Evolutionary conservation across 2,888 invertebrate species (phyloP).

Genomic region (Anorthoa munda): DNA sequence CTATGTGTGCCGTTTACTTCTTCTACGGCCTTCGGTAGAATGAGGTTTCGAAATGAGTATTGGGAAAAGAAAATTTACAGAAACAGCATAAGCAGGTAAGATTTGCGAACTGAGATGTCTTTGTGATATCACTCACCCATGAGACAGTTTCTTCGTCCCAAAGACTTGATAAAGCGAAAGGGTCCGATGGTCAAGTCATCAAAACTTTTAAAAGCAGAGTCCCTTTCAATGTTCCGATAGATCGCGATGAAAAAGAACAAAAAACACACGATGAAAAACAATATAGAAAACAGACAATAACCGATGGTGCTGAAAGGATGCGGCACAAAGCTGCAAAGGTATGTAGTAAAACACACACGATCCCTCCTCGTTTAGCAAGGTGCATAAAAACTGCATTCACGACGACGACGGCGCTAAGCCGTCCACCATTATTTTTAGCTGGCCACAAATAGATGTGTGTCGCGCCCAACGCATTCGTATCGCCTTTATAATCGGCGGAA

Average conservation of each 20-base stretch:
- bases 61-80: constrained; percentile 58
- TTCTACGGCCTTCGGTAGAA: constrained; percentile 64
- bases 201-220: not conserved
- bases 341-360: constrained; percentile 33
- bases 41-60: constrained; percentile 65
- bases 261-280: constrained; percentile 1
- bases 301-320: constrained; percentile 15
- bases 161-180: not conserved
- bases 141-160: not conserved
- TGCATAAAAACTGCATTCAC: constrained; percentile 86
- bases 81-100: constrained; percentile 44
- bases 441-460: constrained; percentile 84
- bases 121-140: not conserved
- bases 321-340: constrained; percentile 33
- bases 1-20: constrained; percentile 70
- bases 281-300: not conserved
- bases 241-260: not conserved
- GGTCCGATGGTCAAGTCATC: not conserved
- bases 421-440: constrained; percentile 83
- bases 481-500: constrained; percentile 71
- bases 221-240: not conserved
- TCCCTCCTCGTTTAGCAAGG: constrained; percentile 77
- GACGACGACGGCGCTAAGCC: constrained; percentile 71
- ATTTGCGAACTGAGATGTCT: not conserved
- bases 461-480: constrained; percentile 78